Evolutionary conservation across 2,888 invertebrate genomes (phyloP).

Genomic region (Agonopterix alstromeriana): DNA sequence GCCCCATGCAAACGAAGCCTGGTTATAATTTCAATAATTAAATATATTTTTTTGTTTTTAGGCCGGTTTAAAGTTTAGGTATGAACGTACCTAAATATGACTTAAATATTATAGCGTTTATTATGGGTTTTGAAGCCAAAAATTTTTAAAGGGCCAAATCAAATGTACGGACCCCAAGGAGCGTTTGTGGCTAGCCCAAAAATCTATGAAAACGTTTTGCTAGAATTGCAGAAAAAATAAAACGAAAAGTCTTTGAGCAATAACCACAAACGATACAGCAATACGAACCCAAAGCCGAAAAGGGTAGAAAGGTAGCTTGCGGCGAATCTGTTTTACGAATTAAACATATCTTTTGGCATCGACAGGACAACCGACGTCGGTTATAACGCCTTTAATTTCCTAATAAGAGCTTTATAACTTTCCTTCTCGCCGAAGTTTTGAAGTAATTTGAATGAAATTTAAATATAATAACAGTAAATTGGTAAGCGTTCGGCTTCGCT

Average conservation of each 20-base stretch:
- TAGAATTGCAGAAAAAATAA: no score
- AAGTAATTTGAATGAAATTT: constrained; percentile 11
- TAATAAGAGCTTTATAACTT: constrained; percentile 10
- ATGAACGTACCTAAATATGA: no score
- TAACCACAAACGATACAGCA: no score
- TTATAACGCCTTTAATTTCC: constrained; percentile 12
- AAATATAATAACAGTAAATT: constrained; percentile 8
- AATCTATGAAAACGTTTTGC: no score
- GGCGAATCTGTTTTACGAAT: constrained; percentile 4
- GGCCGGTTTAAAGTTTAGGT: no score
- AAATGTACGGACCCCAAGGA: neutral
- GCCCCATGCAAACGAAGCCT: no score
- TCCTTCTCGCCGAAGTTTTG: constrained; percentile 9
- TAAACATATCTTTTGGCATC: constrained; percentile 8
- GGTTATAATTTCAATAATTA: no score
- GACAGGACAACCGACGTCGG: constrained; percentile 3
- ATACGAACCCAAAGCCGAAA: no score
- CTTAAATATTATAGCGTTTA: no score
- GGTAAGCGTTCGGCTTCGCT: constrained; percentile 2
- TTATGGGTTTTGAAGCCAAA: no score
- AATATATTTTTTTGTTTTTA: no score
- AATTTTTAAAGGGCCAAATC: no score
- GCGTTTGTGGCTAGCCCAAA: neutral
- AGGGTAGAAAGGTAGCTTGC: neutral
- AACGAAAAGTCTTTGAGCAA: neutral